Percentiles rank a stretch among this genome's conserved stretches.
Conservation (phyloP, 2,113 vertebrate genomes). For the Pomatostomus ruficeps region DNA sequence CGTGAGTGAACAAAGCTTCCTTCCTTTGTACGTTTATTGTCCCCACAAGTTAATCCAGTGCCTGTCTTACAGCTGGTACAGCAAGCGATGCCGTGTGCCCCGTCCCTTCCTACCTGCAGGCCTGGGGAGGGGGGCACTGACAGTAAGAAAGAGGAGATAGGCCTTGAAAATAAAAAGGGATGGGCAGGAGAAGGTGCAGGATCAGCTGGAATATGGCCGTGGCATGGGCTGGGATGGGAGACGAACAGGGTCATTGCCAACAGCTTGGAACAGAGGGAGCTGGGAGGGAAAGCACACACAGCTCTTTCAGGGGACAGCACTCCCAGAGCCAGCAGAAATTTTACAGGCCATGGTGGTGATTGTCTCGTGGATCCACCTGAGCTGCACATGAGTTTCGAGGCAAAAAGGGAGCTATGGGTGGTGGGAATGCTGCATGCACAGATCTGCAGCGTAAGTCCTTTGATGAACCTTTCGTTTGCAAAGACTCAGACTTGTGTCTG, state of each 20-base stretch:
- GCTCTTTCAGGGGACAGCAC: neutral
- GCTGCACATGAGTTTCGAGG: neutral
- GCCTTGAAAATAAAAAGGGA: neutral
- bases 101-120: neutral
- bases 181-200: neutral
- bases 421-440: neutral
- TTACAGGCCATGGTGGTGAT: neutral
- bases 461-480: neutral
- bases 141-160: neutral
- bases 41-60: fast-evolving
- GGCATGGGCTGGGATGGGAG: neutral
- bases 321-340: neutral
- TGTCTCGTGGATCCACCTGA: no score
- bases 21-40: neutral
- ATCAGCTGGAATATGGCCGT: neutral
- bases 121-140: neutral
- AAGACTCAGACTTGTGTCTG: neutral
- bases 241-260: neutral
- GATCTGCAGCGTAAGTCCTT: neutral
- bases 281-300: fast-evolving
- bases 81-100: neutral
- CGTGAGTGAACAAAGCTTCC: neutral
- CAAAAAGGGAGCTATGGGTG: neutral
- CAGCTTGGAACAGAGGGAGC: neutral
- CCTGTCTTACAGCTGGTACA: neutral